Evolutionary conservation across 2,888 invertebrate species (phyloP).

Genomic region (Cephus spinipes): DNA sequence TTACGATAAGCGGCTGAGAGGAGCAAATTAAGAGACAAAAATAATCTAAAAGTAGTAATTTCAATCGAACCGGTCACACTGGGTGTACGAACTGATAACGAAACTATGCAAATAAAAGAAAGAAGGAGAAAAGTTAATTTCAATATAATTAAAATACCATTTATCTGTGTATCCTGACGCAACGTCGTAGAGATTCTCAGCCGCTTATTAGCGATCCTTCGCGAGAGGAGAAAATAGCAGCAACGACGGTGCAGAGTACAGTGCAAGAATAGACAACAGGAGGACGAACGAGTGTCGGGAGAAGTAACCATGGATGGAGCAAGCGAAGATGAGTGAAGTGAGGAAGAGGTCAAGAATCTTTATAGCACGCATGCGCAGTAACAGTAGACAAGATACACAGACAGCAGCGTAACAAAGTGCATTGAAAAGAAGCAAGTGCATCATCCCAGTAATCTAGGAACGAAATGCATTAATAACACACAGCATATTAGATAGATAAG

Average conservation of each 20-base stretch:
- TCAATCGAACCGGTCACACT: neutral
- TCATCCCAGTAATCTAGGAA: neutral
- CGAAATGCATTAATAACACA: neutral
- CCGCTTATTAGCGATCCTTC: neutral
- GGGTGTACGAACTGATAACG: neutral
- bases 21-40: neutral
- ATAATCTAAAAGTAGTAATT: neutral
- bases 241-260: neutral
- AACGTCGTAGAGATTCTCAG: neutral
- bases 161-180: neutral
- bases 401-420: neutral
- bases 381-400: neutral
- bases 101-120: neutral
- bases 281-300: neutral
- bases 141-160: neutral
- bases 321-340: neutral
- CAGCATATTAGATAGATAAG: neutral
- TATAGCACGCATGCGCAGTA: neutral
- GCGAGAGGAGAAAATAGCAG: neutral
- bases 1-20: neutral
- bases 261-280: neutral
- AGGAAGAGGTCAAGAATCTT: neutral
- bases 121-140: neutral
- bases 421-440: neutral
- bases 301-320: neutral